Percentiles rank a stretch among this genome's conserved stretches.
phyloP scores from a whole-genome alignment of 2,888 invertebrate species.

The Callyntrura sp. region DNA sequence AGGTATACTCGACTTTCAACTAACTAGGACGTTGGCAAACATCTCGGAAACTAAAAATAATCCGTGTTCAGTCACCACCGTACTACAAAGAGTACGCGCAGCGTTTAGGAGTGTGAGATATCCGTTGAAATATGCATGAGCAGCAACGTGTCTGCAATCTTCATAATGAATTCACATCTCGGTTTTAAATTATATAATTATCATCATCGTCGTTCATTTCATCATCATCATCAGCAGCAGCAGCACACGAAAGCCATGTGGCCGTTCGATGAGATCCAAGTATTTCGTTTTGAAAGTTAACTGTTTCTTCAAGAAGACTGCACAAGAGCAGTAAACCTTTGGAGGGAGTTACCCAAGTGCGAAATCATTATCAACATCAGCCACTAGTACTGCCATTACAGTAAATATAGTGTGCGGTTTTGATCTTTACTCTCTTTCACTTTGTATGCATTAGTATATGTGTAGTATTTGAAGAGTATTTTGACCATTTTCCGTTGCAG shows the following conservation, averaged over 20 bases:
- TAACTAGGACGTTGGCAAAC: conserved; percentile 84
- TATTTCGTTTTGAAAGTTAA: conserved; percentile 39
- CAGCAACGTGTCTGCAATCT: conserved; percentile 41
- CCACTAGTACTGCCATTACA: not conserved
- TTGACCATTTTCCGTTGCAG: not conserved
- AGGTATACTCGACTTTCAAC: conserved; percentile 71
- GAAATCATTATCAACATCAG: conserved; percentile 58
- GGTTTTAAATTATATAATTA: conserved; percentile 44
- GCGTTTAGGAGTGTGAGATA: not conserved
- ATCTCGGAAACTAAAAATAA: conserved; percentile 83
- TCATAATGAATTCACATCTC: conserved; percentile 39
- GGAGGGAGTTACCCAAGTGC: conserved; percentile 69
- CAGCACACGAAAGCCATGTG: conserved; percentile 45
- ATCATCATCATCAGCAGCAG: too few species aligned
- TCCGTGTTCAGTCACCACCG: conserved; percentile 25
- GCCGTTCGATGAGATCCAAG: conserved; percentile 35
- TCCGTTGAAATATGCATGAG: conserved; percentile 41
- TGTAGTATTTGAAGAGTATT: not conserved
- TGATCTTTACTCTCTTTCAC: not conserved
- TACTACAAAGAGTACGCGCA: not conserved
- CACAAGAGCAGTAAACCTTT: not conserved
- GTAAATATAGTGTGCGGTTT: not conserved
- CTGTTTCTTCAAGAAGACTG: conserved; percentile 41
- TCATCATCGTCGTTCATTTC: not conserved
- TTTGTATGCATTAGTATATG: not conserved